Conservation (phyloP, 2,888 invertebrate genomes). For the Yponomeuta plumbellus region DNA sequence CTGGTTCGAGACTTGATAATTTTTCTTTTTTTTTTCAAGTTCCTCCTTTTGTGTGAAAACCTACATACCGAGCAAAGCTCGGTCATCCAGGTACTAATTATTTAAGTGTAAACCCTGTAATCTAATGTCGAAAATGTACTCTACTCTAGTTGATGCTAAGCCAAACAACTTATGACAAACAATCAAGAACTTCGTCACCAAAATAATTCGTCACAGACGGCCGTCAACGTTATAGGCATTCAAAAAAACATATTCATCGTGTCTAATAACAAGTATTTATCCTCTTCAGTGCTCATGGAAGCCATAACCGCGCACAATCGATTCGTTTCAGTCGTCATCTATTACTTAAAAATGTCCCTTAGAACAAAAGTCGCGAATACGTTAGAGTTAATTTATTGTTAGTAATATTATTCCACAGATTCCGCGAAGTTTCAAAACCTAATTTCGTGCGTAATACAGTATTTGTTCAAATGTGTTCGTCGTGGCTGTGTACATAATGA, state of each 20-base stretch:
- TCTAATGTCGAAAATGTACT: no score
- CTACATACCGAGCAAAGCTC: no score
- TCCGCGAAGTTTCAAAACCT: background rate
- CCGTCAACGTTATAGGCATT: background rate
- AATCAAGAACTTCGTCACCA: background rate
- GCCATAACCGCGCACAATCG: background rate
- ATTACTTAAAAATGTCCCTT: background rate
- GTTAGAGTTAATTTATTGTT: background rate
- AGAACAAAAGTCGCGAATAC: background rate
- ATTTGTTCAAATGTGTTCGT: constrained; percentile 21
- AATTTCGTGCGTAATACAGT: constrained; percentile 22
- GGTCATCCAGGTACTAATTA: no score
- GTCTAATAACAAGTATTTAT: background rate
- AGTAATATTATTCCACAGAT: background rate
- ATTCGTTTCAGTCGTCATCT: background rate
- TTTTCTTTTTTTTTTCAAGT: no score
- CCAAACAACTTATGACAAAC: background rate
- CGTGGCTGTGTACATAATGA: background rate
- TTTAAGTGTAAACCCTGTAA: no score
- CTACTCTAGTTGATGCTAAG: background rate
- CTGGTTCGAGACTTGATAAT: no score
- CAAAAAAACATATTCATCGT: background rate
- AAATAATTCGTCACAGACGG: background rate
- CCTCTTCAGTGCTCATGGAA: background rate
- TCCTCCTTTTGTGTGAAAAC: no score